These are phyloP conservation scores for Drosophila fungiperda DNA, from an alignment of 2,888 invertebrate species.

Conservation along the genomic window DNA sequence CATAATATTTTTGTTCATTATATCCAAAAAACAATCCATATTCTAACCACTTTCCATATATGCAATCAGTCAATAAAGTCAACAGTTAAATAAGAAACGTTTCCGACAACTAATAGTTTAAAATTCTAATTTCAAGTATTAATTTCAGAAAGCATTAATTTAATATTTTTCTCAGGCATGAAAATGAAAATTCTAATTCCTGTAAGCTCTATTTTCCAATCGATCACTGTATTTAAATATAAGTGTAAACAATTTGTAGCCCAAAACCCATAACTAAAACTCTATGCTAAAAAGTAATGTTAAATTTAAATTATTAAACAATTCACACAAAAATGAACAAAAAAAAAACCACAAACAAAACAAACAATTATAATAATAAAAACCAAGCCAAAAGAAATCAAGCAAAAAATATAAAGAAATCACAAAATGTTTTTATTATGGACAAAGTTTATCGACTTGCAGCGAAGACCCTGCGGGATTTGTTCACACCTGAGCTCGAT, in stretches of 20 bases:
- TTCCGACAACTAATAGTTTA: not conserved
- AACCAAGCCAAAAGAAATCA: slow-evolving; percentile 50
- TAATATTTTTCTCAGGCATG: not conserved
- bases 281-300: slow-evolving; percentile 57
- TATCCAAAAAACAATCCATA: not conserved
- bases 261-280: slow-evolving; percentile 37
- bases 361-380: slow-evolving; percentile 44
- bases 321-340: slow-evolving; percentile 30
- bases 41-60: not conserved
- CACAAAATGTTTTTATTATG: slow-evolving; percentile 18
- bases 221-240: slow-evolving; percentile 21
- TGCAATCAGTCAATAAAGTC: not conserved
- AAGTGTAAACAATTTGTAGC: slow-evolving; percentile 37
- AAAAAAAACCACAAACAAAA: slow-evolving; percentile 25
- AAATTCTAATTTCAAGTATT: not conserved
- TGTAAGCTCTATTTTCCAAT: not conserved
- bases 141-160: not conserved
- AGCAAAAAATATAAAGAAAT: slow-evolving; percentile 31
- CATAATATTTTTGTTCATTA: not conserved
- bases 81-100: not conserved
- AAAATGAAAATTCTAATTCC: not conserved
- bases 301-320: slow-evolving; percentile 71
- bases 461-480: slow-evolving; percentile 34
- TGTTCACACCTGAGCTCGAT: slow-evolving; percentile 49
- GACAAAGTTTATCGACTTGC: slow-evolving; percentile 21